Evolutionary conservation across 2,797 vertebrate species (phyloP), one percentile per base, ranked within the genome.

Genomic region (Sebastes hubbsi): DNA sequence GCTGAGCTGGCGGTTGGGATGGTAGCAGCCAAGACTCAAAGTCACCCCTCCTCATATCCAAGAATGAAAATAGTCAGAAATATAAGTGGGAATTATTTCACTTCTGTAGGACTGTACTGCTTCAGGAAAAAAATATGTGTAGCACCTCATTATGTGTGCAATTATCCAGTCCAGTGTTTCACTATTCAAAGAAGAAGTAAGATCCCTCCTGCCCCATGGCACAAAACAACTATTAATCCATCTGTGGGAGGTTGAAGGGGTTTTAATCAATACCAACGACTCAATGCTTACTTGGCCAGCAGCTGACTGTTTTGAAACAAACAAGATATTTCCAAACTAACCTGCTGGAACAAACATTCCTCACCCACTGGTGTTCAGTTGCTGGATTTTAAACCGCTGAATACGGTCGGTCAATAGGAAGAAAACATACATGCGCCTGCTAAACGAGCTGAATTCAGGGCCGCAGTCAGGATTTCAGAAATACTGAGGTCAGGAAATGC

Each of bases 181-280:
- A 10, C 25, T 42, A 29, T 34, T 72, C 25, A 75, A 58, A 75
- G 10, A 9, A 30, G 24, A 76, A 82, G 75, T 71, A 22, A 52
- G 42, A 55, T 58, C 75, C 61, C 25, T 14, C 3, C 32, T 42
- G 58, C 64, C 66, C 69, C 13, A 5, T 10, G 30, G 75, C 69
- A 5, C 46, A 9, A 72, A 68, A 24, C 42, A 56, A 14, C 61
- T 69, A 54, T 72, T 60, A 70, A 82, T 85, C 81, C 55, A 24
- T 79, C 76, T 27, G 72, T 56, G 59, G 75, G 78, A 62, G 78
- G 58, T 36, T 82, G 67, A 86, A 82, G 49, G 70, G 58, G 62
- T 76, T 86, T 84, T 81, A 87, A 88, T 92, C 87, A 84, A 87
- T 83, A 79, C 49, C 63, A 70, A 32, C 29, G 30, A 83, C 69